Evolutionary conservation across 92 coral and sea anemone genomes (phyloP), one percentile per base, ranked within the genome.

Genomic region (Umimayanthus kanabou): DNA sequence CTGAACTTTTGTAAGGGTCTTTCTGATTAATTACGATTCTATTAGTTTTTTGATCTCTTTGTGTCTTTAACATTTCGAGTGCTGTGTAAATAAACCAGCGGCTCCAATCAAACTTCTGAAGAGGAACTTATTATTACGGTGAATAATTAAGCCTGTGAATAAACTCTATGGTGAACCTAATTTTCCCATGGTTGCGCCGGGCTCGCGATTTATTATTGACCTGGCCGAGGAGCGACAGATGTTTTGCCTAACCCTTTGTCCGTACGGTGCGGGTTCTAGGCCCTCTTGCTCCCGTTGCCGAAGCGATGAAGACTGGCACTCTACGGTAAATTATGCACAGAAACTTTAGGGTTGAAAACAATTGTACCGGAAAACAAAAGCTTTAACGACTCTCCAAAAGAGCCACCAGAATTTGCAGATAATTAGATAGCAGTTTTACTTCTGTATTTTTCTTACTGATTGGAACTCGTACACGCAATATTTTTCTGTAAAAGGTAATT

Each of bases 251-350:
- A 28, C 25, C 82, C 43, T 23, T 78, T 78, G 82, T 78, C 40
- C 66, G n/a, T 23, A 75, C 50, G 79, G 28, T 13, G 18, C 58
- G 58, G 25, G 47, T 39, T 37, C 18, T 39, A 9, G 79, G 49
- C 43, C 45, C 78, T 9, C 43, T 73, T 73, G 78, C 22, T 26
- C 29, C 29, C 64, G 82, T 78, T 78, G 82, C 82, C 82, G 82
- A 78, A 78, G 82, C 82, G 82, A 78, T 78, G 82, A 13, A 72
- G 40, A 4, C 40, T 33, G 76, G 76, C 76, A 72, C 76, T 29
- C 39, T 33, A 72, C 0, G 39, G 39, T 28, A 72, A 72, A 18
- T 72, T 72, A 70, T 33, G 76, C 76, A 72, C 76, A 9, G 40
- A 29, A 28, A 72, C 58, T 9, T 28, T 33, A 10, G 42, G 23